Percentiles rank a stretch among this genome's conserved stretches.
Evolutionary conservation across 2,113 vertebrate genomes (phyloP).

Genomic region (Lathamus discolor): DNA sequence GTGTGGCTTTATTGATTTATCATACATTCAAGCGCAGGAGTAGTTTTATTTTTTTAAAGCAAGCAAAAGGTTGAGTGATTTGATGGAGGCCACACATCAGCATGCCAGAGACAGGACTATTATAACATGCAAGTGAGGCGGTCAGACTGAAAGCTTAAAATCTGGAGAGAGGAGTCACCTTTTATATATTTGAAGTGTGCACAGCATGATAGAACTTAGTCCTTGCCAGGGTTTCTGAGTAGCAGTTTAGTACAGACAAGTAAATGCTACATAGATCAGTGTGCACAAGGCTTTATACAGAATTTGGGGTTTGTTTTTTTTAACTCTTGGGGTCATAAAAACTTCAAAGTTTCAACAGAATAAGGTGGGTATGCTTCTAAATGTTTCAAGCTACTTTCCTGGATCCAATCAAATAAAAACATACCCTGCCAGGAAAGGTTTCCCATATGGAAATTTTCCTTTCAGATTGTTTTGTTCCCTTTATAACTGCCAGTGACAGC

Average conservation of each 20-base stretch:
- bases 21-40: not conserved
- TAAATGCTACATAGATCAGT: not conserved
- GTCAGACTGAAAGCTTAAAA: not conserved
- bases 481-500: not conserved
- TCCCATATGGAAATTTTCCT: not conserved
- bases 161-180: not conserved
- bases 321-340: not conserved
- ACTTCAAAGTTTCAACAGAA: not conserved
- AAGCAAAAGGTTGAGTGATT: not conserved
- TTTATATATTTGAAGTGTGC: not conserved
- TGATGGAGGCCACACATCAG: not conserved
- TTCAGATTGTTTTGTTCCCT: constrained; percentile 39
- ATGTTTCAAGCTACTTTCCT: not conserved
- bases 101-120: not conserved
- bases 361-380: not conserved
- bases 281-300: not conserved
- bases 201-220: not conserved
- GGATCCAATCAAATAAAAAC: not conserved
- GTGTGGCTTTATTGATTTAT: not conserved
- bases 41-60: not conserved
- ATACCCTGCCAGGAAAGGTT: not conserved
- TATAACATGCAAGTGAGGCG: not conserved
- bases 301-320: not conserved
- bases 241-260: not conserved
- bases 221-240: not conserved